Evolutionary conservation across 2,113 vertebrate genomes (phyloP).

Genomic region (Malurus melanocephalus): DNA sequence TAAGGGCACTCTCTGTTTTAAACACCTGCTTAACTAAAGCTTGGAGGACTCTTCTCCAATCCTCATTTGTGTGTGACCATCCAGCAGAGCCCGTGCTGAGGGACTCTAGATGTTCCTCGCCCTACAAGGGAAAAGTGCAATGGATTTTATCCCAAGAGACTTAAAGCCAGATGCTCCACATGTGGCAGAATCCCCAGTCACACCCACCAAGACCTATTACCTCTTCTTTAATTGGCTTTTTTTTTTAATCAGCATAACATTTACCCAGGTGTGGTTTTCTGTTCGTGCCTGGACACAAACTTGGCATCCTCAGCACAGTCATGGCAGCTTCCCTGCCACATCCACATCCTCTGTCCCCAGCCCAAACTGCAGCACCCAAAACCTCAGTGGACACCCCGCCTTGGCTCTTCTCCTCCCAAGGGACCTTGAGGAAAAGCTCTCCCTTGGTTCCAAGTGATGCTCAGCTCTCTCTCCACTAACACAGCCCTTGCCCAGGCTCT

Average conservation of each 20-base stretch:
- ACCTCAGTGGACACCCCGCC: accelerated
- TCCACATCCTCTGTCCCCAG: neutral
- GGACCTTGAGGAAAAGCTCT: neutral
- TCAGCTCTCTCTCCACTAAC: neutral
- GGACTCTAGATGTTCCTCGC: neutral
- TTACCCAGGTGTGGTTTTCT: neutral
- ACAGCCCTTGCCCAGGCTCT: neutral
- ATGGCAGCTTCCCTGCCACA: neutral
- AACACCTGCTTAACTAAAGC: neutral
- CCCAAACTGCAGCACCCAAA: neutral
- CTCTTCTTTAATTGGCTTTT: neutral
- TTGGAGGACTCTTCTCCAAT: neutral
- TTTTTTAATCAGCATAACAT: neutral
- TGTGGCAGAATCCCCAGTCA: neutral
- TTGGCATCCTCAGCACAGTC: accelerated
- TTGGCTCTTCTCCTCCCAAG: neutral
- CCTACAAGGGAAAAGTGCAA: neutral
- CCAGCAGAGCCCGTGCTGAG: neutral
- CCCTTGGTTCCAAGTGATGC: neutral
- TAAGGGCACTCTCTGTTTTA: neutral
- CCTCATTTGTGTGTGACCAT: neutral
- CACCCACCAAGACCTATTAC: neutral
- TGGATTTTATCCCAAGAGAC: neutral
- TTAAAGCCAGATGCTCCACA: neutral
- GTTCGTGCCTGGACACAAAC: neutral